Evolutionary conservation across 2,797 vertebrate genomes (phyloP).

Genomic region (Gymnothorax reevesii): DNA sequence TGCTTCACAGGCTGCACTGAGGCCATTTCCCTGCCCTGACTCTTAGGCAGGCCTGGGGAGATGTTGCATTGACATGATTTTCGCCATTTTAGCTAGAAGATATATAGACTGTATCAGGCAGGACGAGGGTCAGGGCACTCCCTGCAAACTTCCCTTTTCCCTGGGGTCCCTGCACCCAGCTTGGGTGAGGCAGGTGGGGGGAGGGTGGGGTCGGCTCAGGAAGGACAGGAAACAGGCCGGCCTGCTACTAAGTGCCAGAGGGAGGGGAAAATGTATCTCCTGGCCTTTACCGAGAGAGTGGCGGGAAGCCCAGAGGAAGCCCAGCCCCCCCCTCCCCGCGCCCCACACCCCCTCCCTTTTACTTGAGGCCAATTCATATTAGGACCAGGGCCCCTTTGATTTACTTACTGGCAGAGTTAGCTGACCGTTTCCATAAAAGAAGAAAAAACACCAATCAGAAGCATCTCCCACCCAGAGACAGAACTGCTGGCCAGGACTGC

Average conservation of each 20-base stretch:
- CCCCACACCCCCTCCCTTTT: neutral
- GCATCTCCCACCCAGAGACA: neutral
- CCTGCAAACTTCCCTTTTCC: neutral
- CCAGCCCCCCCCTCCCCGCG: neutral
- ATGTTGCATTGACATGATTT: neutral
- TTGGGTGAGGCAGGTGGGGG: slow-evolving; percentile 8
- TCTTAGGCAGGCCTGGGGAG: neutral
- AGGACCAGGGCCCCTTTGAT: neutral
- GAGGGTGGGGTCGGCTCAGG: slow-evolving; percentile 29
- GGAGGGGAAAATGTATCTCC: slow-evolving; percentile 24
- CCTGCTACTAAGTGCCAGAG: slow-evolving; percentile 35
- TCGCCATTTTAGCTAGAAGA: neutral
- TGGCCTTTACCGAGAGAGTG: neutral
- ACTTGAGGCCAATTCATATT: neutral
- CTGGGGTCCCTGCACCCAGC: neutral
- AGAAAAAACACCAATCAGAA: neutral
- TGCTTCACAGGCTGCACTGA: neutral
- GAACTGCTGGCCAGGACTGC: neutral
- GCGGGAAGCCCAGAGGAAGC: slow-evolving; percentile 8
- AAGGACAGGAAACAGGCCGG: slow-evolving; percentile 29
- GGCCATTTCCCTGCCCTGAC: slow-evolving; percentile 5
- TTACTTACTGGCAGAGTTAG: neutral
- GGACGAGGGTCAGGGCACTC: neutral
- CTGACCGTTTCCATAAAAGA: neutral
- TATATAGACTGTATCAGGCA: neutral